phyloP scores from a whole-genome alignment of 2,888 invertebrate genomes.

The Ornithoptera alexandrae region DNA sequence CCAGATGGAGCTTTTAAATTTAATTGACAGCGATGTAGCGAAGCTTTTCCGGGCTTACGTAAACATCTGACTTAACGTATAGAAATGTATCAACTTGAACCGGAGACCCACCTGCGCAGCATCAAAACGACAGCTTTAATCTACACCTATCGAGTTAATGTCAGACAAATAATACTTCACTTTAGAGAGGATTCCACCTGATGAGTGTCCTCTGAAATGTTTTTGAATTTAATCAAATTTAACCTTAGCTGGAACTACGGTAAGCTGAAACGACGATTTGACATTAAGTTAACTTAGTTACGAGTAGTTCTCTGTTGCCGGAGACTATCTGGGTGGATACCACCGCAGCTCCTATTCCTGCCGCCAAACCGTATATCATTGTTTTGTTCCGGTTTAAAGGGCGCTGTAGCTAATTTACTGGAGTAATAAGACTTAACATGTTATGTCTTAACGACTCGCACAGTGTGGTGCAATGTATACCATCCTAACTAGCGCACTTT shows the following conservation, averaged over 20 bases:
- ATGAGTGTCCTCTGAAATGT: not conserved
- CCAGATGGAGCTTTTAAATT: not conserved
- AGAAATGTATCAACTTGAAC: not conserved
- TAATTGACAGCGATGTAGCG: conserved; percentile 2
- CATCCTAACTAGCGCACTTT: too few species aligned
- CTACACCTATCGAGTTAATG: not conserved
- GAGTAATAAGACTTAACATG: too few species aligned
- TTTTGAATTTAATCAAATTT: not conserved
- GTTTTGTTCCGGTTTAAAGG: too few species aligned
- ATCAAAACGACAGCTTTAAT: conserved; percentile 4
- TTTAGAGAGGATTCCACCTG: not conserved
- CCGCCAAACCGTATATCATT: too few species aligned
- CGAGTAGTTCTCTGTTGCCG: too few species aligned
- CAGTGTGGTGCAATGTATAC: too few species aligned
- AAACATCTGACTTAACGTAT: conserved; percentile 3
- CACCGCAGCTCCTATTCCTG: too few species aligned
- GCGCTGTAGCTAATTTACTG: too few species aligned
- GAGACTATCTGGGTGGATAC: too few species aligned
- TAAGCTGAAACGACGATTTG: too few species aligned
- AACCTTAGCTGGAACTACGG: not conserved
- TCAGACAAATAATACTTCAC: not conserved
- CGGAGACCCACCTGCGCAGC: not conserved
- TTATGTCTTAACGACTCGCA: too few species aligned
- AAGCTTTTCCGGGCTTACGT: conserved; percentile 2
- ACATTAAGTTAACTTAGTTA: too few species aligned